A percentile compares a stretch with the other conserved stretches of the same genome.
phyloP scores from a whole-genome alignment of 2,113 vertebrate genomes.

The Gambusia holbrooki region DNA sequence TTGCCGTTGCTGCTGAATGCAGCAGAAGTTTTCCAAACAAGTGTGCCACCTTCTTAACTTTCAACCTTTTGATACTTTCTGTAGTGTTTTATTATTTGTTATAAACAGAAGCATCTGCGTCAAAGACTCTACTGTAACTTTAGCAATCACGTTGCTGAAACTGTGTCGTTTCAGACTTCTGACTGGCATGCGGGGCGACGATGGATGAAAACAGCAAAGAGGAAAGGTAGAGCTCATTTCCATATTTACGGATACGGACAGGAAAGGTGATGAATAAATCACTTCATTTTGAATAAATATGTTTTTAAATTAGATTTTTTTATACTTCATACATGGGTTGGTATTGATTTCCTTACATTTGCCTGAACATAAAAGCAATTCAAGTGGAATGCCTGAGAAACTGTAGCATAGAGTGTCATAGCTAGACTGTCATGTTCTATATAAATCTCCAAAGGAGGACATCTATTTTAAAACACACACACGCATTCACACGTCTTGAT shows the following conservation, averaged over 20 bases:
- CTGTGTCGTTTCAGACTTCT: too few relatives aligned
- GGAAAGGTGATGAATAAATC: not conserved
- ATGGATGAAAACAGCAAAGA: not conserved
- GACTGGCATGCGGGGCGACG: not conserved
- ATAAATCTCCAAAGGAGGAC: constrained; percentile 56
- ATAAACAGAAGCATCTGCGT: not conserved
- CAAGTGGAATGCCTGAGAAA: not conserved
- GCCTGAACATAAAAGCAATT: not conserved
- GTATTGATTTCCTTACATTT: constrained; percentile 10
- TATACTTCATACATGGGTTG: constrained; percentile 4
- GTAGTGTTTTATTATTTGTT: not conserved
- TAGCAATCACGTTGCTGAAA: too few relatives aligned
- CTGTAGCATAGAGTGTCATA: constrained; percentile 7
- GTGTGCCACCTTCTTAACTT: too few relatives aligned
- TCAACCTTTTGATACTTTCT: not conserved
- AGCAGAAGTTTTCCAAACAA: not conserved
- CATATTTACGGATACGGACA: not conserved
- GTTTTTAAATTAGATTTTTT: not conserved
- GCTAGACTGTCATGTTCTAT: constrained; percentile 54
- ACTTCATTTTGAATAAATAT: not conserved
- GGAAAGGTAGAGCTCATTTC: not conserved
- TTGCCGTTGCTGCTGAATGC: too few relatives aligned
- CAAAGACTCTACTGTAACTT: too few relatives aligned
- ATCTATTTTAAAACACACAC: constrained; percentile 63
- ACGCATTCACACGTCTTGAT: constrained; percentile 14